These are phyloP conservation scores for Anomalospiza imberbis DNA, from an alignment of 2,797 vertebrate species.

Conservation along the genomic window DNA sequence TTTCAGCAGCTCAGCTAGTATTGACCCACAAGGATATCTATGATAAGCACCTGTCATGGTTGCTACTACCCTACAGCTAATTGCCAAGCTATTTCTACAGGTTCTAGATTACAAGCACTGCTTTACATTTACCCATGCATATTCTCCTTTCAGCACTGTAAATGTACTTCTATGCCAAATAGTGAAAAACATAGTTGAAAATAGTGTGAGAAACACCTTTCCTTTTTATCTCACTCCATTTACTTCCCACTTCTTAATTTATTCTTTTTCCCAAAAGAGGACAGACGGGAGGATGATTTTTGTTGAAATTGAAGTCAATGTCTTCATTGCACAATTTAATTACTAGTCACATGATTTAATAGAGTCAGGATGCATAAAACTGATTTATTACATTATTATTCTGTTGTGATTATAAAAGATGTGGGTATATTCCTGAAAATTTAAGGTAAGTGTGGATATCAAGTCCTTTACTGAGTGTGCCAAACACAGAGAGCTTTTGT, in stretches of 20 bases:
- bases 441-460: conserved; percentile 31
- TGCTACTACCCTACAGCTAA: not conserved
- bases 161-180: not conserved
- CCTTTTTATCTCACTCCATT: not conserved
- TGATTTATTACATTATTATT: conserved; percentile 43
- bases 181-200: not conserved
- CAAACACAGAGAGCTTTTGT: not conserved
- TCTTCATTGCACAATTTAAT: conserved; percentile 44
- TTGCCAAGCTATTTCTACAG: not conserved
- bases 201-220: not conserved
- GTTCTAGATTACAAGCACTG: not conserved
- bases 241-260: not conserved
- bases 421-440: conserved; percentile 13
- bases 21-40: not conserved
- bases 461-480: not conserved
- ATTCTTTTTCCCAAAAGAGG: not conserved
- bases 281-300: conserved; percentile 17
- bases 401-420: conserved; percentile 25
- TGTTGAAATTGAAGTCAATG: conserved; percentile 20
- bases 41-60: not conserved
- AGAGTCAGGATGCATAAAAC: conserved; percentile 3
- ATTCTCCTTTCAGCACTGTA: not conserved
- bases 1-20: not conserved
- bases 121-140: not conserved
- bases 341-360: conserved; percentile 49